Evolutionary conservation across 1,140 invertebrate genomes (phyloP), one percentile per base, ranked within the genome.

Genomic region (Drosophila leontia): DNA sequence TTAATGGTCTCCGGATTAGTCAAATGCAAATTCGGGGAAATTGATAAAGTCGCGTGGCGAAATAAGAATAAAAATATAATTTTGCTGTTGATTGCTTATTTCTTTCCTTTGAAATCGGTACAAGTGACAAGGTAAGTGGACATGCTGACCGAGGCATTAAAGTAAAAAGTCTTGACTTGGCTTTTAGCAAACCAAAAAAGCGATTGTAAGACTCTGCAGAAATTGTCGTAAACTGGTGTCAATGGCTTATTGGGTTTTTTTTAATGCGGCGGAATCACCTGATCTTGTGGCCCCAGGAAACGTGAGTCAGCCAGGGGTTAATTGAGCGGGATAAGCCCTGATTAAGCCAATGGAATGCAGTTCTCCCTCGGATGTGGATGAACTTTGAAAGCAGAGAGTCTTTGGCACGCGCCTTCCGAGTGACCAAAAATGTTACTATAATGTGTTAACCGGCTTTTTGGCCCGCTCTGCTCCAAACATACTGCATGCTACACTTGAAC

Each of bases 381-480:
- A 55, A 55, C 57, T 50, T 76, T 23, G 55, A 57, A 58, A 45
- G 34, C 58, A 65, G 64, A 69, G 53, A 39, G 64, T 26, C 74
- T 65, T 76, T 86, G 82, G 84, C 84, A 88, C 84, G 84, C 85
- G 84, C 45, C 84, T 71, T 34, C 42, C 29, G 26, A 68, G 35
- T 42, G 47, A 67, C 57, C 37, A 19, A 55, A 74, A 70, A 41
- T 76, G 37, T 68, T 71, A 87, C 53, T 15, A n/a, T 45, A 69
- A 58, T 56, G 29, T 60, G 41, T 78, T 71, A 86, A 90, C 86
- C 85, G 86, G 82, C 82, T 90, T 82, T 84, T 72, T 50, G 53
- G 42, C 47, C 63, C 65, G 76, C 47, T 19, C 47, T 19, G n/a
- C n/a, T 42, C 3, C 17, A 48, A 35, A 39, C 9, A 51, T 12